Conservation (phyloP, 2,113 vertebrate genomes). For the Lophotis ruficrista region DNA sequence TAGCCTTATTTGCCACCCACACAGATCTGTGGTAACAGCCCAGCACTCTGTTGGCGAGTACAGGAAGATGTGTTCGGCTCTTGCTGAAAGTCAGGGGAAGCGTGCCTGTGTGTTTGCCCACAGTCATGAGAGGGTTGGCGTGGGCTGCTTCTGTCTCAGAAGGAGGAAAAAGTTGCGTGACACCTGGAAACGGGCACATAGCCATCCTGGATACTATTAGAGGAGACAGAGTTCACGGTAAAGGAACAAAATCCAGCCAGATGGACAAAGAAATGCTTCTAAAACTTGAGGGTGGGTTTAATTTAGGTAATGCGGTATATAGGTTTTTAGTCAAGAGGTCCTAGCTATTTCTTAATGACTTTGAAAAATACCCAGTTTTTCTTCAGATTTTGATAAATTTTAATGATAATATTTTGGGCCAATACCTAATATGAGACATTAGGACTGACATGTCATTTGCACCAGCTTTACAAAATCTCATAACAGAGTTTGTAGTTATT, state of each 20-base stretch:
- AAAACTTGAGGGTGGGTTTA: neutral
- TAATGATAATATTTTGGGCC: neutral
- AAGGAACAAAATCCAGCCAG: neutral
- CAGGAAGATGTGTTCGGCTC: neutral
- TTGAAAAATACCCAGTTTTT: neutral
- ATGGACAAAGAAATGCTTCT: neutral
- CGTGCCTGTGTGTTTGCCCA: neutral
- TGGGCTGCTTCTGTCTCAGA: neutral
- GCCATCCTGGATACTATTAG: neutral
- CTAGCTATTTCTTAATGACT: neutral
- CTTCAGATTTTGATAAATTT: neutral
- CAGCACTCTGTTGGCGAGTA: neutral
- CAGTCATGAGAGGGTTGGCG: fast-evolving
- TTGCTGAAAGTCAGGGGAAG: neutral
- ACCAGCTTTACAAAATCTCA: neutral
- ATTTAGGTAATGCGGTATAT: neutral
- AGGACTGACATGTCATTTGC: neutral
- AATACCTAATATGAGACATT: neutral
- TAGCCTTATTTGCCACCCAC: neutral
- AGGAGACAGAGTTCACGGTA: neutral
- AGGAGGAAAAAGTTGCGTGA: neutral
- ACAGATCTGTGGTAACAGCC: neutral
- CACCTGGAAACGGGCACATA: neutral
- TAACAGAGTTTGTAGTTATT: neutral
- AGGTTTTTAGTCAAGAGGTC: neutral